Percentiles rank a stretch among this genome's conserved stretches.
phyloP scores from a whole-genome alignment of 2,888 invertebrate genomes.

The Luperina nickerlii region DNA sequence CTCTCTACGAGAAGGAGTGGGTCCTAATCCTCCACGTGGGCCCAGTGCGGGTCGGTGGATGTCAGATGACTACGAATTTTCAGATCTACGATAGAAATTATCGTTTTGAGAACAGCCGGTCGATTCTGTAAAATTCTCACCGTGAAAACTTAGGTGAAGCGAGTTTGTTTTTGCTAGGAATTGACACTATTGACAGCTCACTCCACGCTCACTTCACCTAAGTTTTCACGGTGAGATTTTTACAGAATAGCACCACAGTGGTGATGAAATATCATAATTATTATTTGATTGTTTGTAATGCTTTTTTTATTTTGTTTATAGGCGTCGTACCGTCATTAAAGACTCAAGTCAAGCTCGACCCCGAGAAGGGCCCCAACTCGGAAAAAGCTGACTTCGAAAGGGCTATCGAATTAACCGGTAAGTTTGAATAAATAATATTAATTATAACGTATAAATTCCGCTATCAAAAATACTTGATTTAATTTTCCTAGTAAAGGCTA shows the following conservation, averaged over 20 bases:
- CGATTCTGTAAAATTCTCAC: too few relatives aligned
- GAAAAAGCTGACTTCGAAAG: conserved; percentile 96
- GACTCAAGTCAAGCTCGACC: conserved; percentile 91
- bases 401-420: conserved; percentile 96
- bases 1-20: neutral
- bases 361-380: conserved; percentile 91
- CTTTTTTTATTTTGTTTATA: conserved; percentile 62
- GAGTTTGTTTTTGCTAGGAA: too few relatives aligned
- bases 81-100: neutral
- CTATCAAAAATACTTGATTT: neutral
- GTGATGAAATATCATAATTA: neutral
- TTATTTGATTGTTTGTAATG: neutral
- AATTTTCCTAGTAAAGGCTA: too few relatives aligned
- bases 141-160: too few relatives aligned
- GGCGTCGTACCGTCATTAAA: conserved; percentile 90
- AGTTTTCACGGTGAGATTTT: too few relatives aligned
- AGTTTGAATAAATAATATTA: conserved; percentile 56
- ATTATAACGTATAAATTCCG: neutral
- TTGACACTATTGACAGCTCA: too few relatives aligned
- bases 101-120: neutral
- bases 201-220: too few relatives aligned
- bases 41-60: neutral
- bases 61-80: neutral
- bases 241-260: too few relatives aligned
- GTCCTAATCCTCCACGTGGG: neutral